These are phyloP conservation scores for Mamestra configurata DNA, from an alignment of 1,140 invertebrate species.

Conservation along the genomic window DNA sequence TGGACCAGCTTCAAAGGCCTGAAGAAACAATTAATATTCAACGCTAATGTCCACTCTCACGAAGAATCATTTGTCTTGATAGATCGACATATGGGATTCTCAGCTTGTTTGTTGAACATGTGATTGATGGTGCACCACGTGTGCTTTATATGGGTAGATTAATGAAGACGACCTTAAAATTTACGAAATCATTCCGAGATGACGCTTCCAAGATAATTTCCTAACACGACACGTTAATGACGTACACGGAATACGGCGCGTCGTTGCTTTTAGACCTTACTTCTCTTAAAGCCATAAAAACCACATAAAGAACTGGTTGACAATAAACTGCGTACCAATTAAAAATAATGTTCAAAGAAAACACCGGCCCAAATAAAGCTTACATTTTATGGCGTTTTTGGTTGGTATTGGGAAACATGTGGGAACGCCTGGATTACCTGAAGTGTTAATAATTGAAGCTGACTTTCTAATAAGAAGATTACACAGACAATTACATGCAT, in stretches of 20 bases:
- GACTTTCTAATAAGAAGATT: slow-evolving; percentile 67
- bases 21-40: slow-evolving; percentile 17
- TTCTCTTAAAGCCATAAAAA: slow-evolving; percentile 31
- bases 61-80: slow-evolving; percentile 46
- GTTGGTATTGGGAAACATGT: background rate
- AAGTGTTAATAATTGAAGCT: slow-evolving; percentile 17
- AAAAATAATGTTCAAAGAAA: slow-evolving; percentile 39
- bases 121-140: slow-evolving; percentile 42
- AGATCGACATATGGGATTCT: slow-evolving; percentile 8
- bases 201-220: slow-evolving; percentile 24
- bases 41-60: background rate
- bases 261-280: slow-evolving; percentile 5
- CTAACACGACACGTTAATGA: slow-evolving; percentile 20
- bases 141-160: slow-evolving; percentile 28
- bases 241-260: background rate
- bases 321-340: slow-evolving; percentile 37
- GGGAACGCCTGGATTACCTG: background rate
- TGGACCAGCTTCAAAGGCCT: background rate
- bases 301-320: slow-evolving; percentile 31
- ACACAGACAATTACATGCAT: background rate
- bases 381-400: slow-evolving; percentile 15
- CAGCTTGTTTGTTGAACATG: slow-evolving; percentile 15
- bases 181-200: slow-evolving; percentile 40
- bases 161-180: slow-evolving; percentile 33
- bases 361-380: slow-evolving; percentile 21